Percentiles rank a stretch among this genome's conserved stretches.
Conservation (phyloP, 2,113 vertebrate species). For the Lycocorax pyrrhopterus region DNA sequence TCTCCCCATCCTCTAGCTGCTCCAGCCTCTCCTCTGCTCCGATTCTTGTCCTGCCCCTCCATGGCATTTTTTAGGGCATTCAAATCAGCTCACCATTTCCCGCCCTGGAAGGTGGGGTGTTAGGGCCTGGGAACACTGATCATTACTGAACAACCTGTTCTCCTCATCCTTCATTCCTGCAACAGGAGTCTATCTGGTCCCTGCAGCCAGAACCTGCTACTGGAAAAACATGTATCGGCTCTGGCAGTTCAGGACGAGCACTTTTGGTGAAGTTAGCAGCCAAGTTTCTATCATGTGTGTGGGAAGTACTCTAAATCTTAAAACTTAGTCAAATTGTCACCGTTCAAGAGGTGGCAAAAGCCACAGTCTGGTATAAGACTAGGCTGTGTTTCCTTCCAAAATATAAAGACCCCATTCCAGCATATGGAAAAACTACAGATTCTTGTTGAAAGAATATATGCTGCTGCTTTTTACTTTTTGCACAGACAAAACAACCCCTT, state of each 20-base stretch:
- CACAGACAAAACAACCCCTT: neutral
- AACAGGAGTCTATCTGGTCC: neutral
- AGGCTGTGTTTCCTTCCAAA: constrained; percentile 13
- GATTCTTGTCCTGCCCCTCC: neutral
- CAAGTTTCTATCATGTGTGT: constrained; percentile 44
- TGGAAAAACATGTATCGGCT: neutral
- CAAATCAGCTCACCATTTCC: neutral
- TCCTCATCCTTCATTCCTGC: neutral
- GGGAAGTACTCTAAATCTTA: constrained; percentile 24
- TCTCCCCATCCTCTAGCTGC: neutral
- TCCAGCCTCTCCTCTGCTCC: neutral
- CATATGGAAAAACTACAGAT: neutral
- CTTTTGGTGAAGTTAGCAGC: constrained; percentile 18
- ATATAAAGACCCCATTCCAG: neutral
- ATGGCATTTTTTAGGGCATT: neutral
- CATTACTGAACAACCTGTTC: neutral
- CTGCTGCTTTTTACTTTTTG: neutral
- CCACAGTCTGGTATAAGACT: neutral
- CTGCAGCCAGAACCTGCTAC: neutral
- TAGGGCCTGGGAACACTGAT: neutral
- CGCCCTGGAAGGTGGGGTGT: neutral
- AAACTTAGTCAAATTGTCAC: constrained; percentile 15
- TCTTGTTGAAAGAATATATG: neutral
- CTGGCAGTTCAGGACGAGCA: neutral
- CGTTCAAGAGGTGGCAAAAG: constrained; percentile 12